These are phyloP conservation scores for Aphelocoma coerulescens DNA, from an alignment of 2,113 vertebrate genomes.

Conservation along the genomic window DNA sequence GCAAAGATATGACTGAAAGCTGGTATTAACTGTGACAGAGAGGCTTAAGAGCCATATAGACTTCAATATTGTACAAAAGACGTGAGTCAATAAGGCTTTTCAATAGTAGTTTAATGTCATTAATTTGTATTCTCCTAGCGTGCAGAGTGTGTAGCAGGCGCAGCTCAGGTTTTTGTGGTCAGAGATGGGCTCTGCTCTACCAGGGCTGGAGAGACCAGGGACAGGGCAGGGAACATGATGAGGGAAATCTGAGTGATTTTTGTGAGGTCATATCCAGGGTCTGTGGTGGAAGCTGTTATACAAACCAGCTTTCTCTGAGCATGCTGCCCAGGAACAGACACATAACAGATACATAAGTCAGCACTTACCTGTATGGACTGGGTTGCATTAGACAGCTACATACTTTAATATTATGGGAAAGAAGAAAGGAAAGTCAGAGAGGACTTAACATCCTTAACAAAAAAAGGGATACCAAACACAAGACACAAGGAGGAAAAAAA, in stretches of 20 bases:
- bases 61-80: neutral
- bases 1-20: conserved; percentile 21
- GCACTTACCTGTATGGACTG: neutral
- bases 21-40: conserved; percentile 29
- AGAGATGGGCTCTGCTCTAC: neutral
- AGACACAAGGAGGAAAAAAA: neutral
- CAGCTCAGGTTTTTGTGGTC: neutral
- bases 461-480: neutral
- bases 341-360: neutral
- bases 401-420: neutral
- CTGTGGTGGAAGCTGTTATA: neutral
- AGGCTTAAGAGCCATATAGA: neutral
- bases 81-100: neutral
- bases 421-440: neutral
- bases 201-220: neutral
- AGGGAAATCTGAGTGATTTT: neutral
- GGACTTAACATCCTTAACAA: neutral
- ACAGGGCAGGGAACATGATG: neutral
- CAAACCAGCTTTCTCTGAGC: neutral
- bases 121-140: conserved; percentile 16
- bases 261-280: neutral
- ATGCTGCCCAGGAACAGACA: neutral
- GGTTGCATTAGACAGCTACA: neutral
- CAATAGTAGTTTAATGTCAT: neutral
- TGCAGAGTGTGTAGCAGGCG: neutral